Conservation (phyloP, 23 tunicate species). For the Aplidium turbinatum region DNA sequence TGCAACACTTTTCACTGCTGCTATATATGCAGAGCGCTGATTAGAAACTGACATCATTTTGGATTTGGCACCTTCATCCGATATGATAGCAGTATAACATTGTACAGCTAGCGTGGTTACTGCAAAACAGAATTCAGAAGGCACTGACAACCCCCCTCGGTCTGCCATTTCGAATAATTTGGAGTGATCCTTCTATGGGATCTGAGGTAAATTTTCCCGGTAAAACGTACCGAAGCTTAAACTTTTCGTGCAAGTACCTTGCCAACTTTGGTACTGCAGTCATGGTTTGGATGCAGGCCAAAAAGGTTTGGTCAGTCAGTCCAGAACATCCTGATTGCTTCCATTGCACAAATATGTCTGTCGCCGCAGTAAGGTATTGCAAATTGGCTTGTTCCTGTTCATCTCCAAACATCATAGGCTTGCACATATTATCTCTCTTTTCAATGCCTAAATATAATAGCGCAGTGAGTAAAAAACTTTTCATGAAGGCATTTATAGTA, state of each 20-base stretch:
- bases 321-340: conserved; percentile 7
- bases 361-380: neutral
- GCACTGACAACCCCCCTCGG: too few relatives aligned
- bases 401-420: neutral
- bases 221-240: neutral
- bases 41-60: too few relatives aligned
- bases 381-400: neutral
- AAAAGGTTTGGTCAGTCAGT: conserved; percentile 12
- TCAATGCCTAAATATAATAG: conserved; percentile 1
- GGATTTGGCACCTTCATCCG: too few relatives aligned
- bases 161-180: too few relatives aligned
- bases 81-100: too few relatives aligned
- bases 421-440: conserved; percentile 7
- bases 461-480: too few relatives aligned
- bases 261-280: neutral
- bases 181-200: conserved; percentile 12
- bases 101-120: too few relatives aligned
- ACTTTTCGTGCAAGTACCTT: conserved; percentile 1
- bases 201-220: conserved; percentile 18
- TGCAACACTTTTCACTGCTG: too few relatives aligned
- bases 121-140: too few relatives aligned
- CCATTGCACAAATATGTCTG: neutral
- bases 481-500: too few relatives aligned
- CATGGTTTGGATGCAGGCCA: conserved; percentile 20
- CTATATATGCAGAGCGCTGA: too few relatives aligned